Evolutionary conservation across 2,797 vertebrate species (phyloP).

Genomic region (Setipinna tenuifilis): DNA sequence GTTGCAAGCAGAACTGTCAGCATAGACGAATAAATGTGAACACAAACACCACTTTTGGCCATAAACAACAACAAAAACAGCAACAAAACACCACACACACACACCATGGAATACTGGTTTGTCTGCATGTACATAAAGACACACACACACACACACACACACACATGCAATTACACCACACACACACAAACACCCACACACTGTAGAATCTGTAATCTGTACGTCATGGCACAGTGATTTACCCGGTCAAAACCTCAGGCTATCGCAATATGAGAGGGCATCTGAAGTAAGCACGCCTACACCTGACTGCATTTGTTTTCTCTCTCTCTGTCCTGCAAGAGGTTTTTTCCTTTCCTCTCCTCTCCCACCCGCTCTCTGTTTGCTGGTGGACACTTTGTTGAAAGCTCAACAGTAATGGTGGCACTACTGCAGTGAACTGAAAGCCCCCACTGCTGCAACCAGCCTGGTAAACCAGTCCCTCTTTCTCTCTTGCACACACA

Average conservation of each 20-base stretch:
- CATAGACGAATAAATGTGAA: too few relatives aligned
- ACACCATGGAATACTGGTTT: too few relatives aligned
- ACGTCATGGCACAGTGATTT: background rate
- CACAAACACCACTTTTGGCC: too few relatives aligned
- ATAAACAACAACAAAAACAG: too few relatives aligned
- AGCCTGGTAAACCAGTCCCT: too few relatives aligned
- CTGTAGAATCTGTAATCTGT: background rate
- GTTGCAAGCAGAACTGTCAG: too few relatives aligned
- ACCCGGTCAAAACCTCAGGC: background rate
- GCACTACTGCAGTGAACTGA: background rate
- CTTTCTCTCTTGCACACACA: too few relatives aligned
- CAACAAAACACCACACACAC: too few relatives aligned
- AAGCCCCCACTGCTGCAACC: too few relatives aligned
- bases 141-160: background rate
- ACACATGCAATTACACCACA: background rate
- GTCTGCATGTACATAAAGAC: background rate
- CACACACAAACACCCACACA: background rate
- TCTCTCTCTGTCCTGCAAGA: background rate
- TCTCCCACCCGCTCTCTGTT: background rate
- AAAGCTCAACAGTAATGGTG: background rate
- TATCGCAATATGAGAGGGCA: background rate
- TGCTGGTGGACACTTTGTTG: background rate
- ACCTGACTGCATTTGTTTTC: background rate
- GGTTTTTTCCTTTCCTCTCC: background rate
- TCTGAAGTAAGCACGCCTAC: background rate